Evolutionary conservation across 2,797 vertebrate genomes (phyloP), one percentile per base, ranked within the genome.

Genomic region (Saxicola maurus): DNA sequence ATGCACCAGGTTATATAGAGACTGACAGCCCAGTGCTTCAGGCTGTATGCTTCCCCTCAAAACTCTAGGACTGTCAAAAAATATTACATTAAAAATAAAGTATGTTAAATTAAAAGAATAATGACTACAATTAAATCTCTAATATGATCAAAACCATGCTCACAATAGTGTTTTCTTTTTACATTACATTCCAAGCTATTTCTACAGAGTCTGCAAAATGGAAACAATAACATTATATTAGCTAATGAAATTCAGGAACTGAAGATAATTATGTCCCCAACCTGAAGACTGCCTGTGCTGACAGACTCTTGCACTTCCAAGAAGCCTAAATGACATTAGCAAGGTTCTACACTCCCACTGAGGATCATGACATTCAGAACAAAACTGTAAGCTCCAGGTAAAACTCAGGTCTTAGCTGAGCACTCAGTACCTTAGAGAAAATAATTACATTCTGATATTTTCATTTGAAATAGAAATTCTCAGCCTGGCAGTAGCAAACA

Each of bases 241-340:
- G 73, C 30, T 33, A 7, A 55, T 24, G 37, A 80, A 75, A 86
- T 55, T 8, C 74, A 93, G 85, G 78, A 91, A 92, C 61, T 25
- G 57, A 67, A 86, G 66, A 69, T 43, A 14, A 91, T 82, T 75
- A 72, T 25, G 77, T 56, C 45, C 83, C 79, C 74, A 85, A 6
- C 48, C 38, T 87, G 52, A 67, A 67, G 85, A 48, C 53, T 92
- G 80, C 60, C 65, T 82, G 57, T 56, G 19, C 51, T 1, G 1
- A 76, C 49, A 83, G 69, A 38, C 42, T 59, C 62, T 21, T 81
- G 55, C 38, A 59, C 48, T 92, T 92, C 78, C 74, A 79, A 86
- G 92, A 91, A 91, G 23, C 24, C 61, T 82, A 69, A 87, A 83
- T 88, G 33, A 88, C 46, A 86, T 86, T 78, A 91, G 57, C 65